Base-by-base conservation (phyloP, 1,140 invertebrate species). In the Manduca sexta region DNA sequence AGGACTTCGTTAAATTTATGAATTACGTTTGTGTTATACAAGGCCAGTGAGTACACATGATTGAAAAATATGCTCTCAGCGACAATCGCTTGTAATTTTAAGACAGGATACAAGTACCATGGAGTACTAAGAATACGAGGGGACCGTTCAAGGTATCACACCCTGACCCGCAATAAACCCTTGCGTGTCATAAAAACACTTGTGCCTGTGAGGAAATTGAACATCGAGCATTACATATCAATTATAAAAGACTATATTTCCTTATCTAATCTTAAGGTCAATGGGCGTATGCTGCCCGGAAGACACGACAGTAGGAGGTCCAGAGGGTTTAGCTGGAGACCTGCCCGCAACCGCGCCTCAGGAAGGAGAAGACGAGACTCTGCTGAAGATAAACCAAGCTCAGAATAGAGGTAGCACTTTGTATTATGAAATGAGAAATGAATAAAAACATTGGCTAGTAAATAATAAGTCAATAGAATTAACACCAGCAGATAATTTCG, bases 1-100 rank as follows among this genome's bases (percentile, higher is more conserved):
- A 72, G 1, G 87, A 90, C 58, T 88, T 89, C 42, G 75, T 83
- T 47, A 87, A 87, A 30, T 86, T 91, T 33, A 81, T 92, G 60
- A 87, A 91, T 37, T 90, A 92, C 57, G 71, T 91, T 10, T 93
- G 92, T 64, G 86, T 92, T 11, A 92, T 93, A 45, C 86, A 91
- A 45, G 73, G 86, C 35, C 84, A 85, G 91, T 92, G 73, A 85
- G 88, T 80, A 38, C n/a, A n/a, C n/a, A n/a, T n/a, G n/a, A n/a
- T n/a, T n/a, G n/a, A n/a, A n/a, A n/a, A n/a, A n/a, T n/a, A n/a
- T n/a, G n/a, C n/a, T n/a, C n/a, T n/a, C n/a, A n/a, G n/a, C n/a
- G n/a, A n/a, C n/a, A n/a, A n/a, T n/a, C n/a, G n/a, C n/a, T n/a
- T n/a, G n/a, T n/a, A n/a, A n/a, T n/a, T n/a, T n/a, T n/a, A n/a